Percentiles rank a stretch among this genome's conserved stretches.
phyloP scores from a whole-genome alignment of 2,797 vertebrate genomes.

The Sebastes alutus region DNA sequence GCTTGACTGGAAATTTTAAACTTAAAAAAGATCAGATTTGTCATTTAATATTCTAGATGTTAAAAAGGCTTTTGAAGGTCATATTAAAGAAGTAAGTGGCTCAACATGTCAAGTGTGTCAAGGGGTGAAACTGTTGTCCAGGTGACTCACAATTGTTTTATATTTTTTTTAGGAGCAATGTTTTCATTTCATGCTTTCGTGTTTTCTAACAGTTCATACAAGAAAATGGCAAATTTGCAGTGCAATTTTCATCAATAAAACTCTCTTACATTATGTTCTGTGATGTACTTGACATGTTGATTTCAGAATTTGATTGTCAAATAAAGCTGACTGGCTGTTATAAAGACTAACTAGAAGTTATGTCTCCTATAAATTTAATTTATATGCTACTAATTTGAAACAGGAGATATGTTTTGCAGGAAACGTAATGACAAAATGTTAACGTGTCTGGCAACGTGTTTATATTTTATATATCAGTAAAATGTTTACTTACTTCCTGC shows the following conservation, averaged over 20 bases:
- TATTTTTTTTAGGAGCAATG: background rate
- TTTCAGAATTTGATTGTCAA: no score
- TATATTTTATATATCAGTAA: background rate
- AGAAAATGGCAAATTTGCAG: background rate
- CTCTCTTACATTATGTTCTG: fast-evolving
- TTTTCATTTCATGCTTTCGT: background rate
- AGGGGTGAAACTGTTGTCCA: background rate
- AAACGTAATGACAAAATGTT: background rate
- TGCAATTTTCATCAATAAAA: no score
- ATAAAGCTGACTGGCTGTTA: background rate
- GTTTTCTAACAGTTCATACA: background rate
- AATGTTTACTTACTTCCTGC: no score
- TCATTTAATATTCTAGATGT: background rate
- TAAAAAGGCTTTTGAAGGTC: no score
- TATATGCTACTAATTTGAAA: background rate
- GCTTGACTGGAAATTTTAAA: background rate
- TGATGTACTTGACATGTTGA: no score
- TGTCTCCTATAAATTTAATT: background rate
- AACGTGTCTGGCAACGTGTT: background rate
- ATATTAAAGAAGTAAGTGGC: no score
- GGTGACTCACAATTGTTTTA: no score
- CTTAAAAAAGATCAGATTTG: background rate
- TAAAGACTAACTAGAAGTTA: no score
- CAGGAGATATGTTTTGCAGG: no score
- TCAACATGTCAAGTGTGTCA: no score